Evolutionary conservation across 2,797 vertebrate genomes (phyloP), one percentile per base, ranked within the genome.

Genomic region (Podargus strigoides): DNA sequence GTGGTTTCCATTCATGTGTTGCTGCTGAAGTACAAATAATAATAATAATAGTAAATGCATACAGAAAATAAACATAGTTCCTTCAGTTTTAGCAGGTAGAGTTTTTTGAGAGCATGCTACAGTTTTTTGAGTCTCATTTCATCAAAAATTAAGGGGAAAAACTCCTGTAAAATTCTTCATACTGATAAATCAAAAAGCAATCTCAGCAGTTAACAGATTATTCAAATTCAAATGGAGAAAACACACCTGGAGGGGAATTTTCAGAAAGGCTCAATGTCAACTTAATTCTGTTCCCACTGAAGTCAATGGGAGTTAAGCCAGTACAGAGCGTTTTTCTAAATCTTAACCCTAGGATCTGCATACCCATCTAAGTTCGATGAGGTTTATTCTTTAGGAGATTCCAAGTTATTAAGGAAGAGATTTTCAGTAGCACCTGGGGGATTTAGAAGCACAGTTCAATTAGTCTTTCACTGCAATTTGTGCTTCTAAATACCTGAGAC

Each of bases 401-500:
- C 92, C 70, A 69, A 52, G 89, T 96, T 96, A 96, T 96, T 96
- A 96, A 85, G 85, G 47, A 90, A 84, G 94, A 95, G 92, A 93
- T 96, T 95, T 95, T 94, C 91, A 90, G 93, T 84, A 90, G 94
- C 91, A 96, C 94, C 91, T 93, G 94, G 50, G 89, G 93, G 93
- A 96, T 96, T 96, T 95, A 88, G 85, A 94, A 96, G 94, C 89
- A 88, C 95, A 94, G 87, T 94, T 96, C 95, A 97, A 94, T 96
- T 96, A 96, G 94, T 94, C 85, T 94, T 96, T 69, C 90, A 32
- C 36, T 75, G 82, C 95, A 89, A 81, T 94, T 96, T 96, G 82
- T 90, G 89, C 82, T 94, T 96, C 89, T 94, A 96, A 97, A 96
- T 96, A 96, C 94, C 94, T 97, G 94, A 94, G 94, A 95, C 95